These are phyloP conservation scores for Oppia nitens DNA, from an alignment of 1,140 invertebrate genomes.

Conservation along the genomic window DNA sequence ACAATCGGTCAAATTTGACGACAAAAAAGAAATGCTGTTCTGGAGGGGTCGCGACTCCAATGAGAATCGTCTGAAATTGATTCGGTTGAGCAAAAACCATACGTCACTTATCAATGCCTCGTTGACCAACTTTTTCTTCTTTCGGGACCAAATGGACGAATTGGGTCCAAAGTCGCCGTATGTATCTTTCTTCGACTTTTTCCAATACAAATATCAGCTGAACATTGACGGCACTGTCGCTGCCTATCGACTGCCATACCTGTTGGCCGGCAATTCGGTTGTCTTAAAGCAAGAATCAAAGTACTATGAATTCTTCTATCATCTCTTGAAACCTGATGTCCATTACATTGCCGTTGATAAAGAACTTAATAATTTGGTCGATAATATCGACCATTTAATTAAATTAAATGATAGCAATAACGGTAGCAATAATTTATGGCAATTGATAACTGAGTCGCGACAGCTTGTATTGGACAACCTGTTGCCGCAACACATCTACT, in stretches of 20 bases:
- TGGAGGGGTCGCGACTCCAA: constrained; percentile 84
- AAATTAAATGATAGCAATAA: constrained; percentile 55
- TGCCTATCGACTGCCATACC: constrained; percentile 80
- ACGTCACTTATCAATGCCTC: constrained; percentile 59
- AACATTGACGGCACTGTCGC: constrained; percentile 92
- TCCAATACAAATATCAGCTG: constrained; percentile 85
- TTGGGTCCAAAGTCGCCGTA: constrained; percentile 68
- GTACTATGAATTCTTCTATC: constrained; percentile 90
- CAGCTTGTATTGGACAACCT: constrained; percentile 59
- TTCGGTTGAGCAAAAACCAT: constrained; percentile 58
- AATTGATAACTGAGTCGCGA: constrained; percentile 51
- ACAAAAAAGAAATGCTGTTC: constrained; percentile 58
- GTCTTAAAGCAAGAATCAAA: constrained; percentile 80
- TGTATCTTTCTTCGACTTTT: constrained; percentile 48
- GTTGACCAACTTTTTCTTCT: constrained; percentile 93
- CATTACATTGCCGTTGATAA: constrained; percentile 70
- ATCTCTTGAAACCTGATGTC: constrained; percentile 46
- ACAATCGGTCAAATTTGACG: constrained; percentile 40
- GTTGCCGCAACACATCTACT: constrained; percentile 67
- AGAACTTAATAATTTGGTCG: constrained; percentile 60
- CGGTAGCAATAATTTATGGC: constrained; percentile 50
- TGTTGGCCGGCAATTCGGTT: constrained; percentile 64
- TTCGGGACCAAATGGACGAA: constrained; percentile 57
- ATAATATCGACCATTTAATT: constrained; percentile 31
- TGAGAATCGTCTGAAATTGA: constrained; percentile 57